Evolutionary conservation across 2,888 invertebrate genomes (phyloP).

Genomic region (Cheilosia vernalis): DNA sequence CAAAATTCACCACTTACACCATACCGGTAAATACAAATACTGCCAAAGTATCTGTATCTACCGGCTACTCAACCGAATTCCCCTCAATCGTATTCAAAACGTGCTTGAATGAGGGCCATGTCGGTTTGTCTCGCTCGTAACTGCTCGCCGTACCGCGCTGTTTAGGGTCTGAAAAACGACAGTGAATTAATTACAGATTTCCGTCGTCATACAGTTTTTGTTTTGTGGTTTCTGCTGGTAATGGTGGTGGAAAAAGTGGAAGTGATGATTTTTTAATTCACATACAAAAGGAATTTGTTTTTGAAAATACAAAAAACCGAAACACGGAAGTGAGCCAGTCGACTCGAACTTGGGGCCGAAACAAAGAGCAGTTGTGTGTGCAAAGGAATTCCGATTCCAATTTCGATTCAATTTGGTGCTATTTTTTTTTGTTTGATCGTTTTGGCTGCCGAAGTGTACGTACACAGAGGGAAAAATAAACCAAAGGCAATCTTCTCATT

Average conservation of each 20-base stretch:
- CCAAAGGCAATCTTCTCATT: constrained; percentile 33
- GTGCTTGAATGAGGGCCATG: constrained; percentile 62
- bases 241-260: constrained; percentile 26
- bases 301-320: constrained; percentile 25
- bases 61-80: constrained; percentile 31
- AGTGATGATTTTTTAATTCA: constrained; percentile 24
- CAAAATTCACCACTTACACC: constrained; percentile 30
- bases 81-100: constrained; percentile 69
- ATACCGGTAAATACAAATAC: constrained; percentile 10
- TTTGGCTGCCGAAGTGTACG: background rate
- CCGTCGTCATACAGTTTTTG: background rate
- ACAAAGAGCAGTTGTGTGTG: constrained; percentile 26
- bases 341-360: constrained; percentile 9
- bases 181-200: constrained; percentile 45
- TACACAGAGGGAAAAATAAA: constrained; percentile 18
- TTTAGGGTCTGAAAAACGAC: constrained; percentile 53
- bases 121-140: constrained; percentile 27
- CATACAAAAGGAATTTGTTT: constrained; percentile 8
- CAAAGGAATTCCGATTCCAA: constrained; percentile 36
- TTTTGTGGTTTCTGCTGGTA: constrained; percentile 4
- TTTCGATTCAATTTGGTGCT: constrained; percentile 33
- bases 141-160: constrained; percentile 21
- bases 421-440: background rate
- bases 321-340: constrained; percentile 48
- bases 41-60: constrained; percentile 30